Evolutionary conservation across 2,113 vertebrate genomes (phyloP).

Genomic region (Rhynchopsitta pachyrhyncha): DNA sequence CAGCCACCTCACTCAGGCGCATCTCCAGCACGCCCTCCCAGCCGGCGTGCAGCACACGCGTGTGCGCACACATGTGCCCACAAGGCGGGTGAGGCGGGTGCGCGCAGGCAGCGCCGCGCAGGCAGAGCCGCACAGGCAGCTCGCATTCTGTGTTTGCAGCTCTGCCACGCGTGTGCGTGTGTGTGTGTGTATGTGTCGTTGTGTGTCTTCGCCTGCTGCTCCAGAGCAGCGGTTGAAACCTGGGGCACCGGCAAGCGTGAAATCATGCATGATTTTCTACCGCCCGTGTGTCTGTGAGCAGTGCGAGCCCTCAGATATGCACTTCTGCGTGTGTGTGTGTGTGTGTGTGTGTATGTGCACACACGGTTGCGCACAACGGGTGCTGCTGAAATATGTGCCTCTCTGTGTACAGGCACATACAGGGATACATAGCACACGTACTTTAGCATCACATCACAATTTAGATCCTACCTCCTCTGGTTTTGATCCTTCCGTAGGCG

Average conservation of each 20-base stretch:
- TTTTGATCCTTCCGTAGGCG: neutral
- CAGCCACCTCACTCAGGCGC: neutral
- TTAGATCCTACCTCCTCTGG: neutral
- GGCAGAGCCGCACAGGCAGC: neutral
- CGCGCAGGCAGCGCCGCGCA: neutral
- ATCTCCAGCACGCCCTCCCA: neutral
- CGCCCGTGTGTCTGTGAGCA: accelerated
- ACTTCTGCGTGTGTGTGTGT: neutral
- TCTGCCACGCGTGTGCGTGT: neutral
- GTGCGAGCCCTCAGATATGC: accelerated
- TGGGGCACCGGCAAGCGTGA: neutral
- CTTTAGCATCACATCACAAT: neutral
- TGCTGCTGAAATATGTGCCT: neutral
- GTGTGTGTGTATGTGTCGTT: neutral
- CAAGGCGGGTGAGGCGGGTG: neutral
- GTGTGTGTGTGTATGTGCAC: neutral
- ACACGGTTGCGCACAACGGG: neutral
- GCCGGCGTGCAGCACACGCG: neutral
- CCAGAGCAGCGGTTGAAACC: neutral
- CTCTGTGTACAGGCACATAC: neutral
- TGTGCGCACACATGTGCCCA: slow-evolving; percentile 17
- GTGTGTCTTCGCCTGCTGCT: neutral
- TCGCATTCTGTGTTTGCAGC: neutral
- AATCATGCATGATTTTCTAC: neutral
- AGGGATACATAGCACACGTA: neutral